Base-by-base conservation (phyloP, 2,888 invertebrate genomes). In the Heliconius erato region DNA sequence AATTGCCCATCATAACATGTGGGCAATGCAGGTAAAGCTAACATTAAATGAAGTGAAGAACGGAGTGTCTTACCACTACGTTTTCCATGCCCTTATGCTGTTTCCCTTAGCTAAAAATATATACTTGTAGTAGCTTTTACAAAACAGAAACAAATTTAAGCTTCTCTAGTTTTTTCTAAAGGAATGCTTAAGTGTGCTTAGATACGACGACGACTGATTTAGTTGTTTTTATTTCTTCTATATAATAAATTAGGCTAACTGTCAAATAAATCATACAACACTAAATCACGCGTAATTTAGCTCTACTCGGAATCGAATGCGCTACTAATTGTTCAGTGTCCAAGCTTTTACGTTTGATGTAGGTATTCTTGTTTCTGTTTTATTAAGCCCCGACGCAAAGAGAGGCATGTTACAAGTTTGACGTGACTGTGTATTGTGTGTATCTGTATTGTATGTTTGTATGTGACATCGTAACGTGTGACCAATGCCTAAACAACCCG, bases 311-410 rank as follows among this genome's bases (percentile, higher is more conserved):
- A 82, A 82, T 74, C 82, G 79, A 82, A 82, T 26, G 35, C 32
- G 74, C 44, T 68, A 76, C 82, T 82, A 82, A 82, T 82, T 82
- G 79, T 82, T 82, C 74, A 68, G 32, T 32, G 77, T 44, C 69
- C 26, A 63, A 68, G n/a, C 78, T 3, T 67, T 78, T 54, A 32
- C 67, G 16, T 80, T 80, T 74, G 79, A 79, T 79, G 72, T 79
- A 59, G 59, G 59, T 68, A 23, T 14, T 71, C 14, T 71, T 71
- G 67, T 67, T 67, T 28, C 12, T 67, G 65, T 67, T 67, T 67
- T 14, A 6, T 28, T 67, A 28, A 67, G 1, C 2, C 28, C 26
- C 26, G 67, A 16, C 28, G 67, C 16, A 28, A 2, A 26, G 19
- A 14, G 14, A 28, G 16, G 28, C 12, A 2, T 26, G 28, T 67